Evolutionary conservation across 2,888 invertebrate genomes (phyloP).

Genomic region (Trisateles emortualis): DNA sequence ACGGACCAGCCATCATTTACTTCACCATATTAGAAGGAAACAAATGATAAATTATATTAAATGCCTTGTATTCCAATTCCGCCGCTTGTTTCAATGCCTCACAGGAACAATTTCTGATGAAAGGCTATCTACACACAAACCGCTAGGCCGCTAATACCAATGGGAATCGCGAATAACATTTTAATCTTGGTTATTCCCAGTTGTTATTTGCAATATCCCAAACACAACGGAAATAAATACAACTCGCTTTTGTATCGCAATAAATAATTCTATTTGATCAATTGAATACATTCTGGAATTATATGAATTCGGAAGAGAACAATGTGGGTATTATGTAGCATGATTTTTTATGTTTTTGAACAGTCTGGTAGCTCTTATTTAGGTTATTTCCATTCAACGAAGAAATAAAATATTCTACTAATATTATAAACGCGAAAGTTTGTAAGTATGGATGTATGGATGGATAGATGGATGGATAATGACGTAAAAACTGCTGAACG

Average conservation of each 20-base stretch:
- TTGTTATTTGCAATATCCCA: slow-evolving; percentile 39
- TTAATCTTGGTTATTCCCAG: slow-evolving; percentile 48
- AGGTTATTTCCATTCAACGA: not conserved
- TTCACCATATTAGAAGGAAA: too few relatives aligned
- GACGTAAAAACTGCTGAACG: too few relatives aligned
- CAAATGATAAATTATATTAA: not conserved
- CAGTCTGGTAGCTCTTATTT: not conserved
- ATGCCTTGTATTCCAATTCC: not conserved
- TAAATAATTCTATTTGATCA: slow-evolving; percentile 46
- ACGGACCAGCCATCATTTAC: too few relatives aligned
- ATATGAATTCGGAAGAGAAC: slow-evolving; percentile 30
- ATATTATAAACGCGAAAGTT: too few relatives aligned
- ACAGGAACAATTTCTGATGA: slow-evolving; percentile 36
- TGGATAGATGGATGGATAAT: too few relatives aligned
- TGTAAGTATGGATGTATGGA: too few relatives aligned
- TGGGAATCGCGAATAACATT: slow-evolving; percentile 45
- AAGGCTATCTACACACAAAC: slow-evolving; percentile 39
- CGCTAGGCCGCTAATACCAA: slow-evolving; percentile 34
- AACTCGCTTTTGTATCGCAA: slow-evolving; percentile 30
- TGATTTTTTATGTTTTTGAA: not conserved
- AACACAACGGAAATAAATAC: slow-evolving; percentile 42
- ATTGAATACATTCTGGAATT: slow-evolving; percentile 37
- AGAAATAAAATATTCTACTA: too few relatives aligned
- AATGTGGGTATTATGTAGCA: slow-evolving; percentile 6
- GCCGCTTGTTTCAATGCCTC: slow-evolving; percentile 24